A percentile compares a stretch with the other conserved stretches of the same genome.
phyloP scores from a whole-genome alignment of 2,888 invertebrate species.

The Dryococelus australis region DNA sequence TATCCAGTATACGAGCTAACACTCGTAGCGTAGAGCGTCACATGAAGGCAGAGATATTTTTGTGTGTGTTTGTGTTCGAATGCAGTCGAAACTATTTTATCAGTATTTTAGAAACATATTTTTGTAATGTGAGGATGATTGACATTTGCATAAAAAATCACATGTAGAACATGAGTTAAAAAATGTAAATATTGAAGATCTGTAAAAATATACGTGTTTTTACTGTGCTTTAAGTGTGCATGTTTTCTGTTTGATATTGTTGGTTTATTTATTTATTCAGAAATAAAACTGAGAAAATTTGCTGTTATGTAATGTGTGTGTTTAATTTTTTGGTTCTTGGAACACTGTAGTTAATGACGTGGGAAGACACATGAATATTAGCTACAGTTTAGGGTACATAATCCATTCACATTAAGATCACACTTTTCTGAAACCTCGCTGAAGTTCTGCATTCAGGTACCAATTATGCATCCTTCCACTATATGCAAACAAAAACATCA shows the following conservation, averaged over 20 bases:
- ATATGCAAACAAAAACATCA: too few relatives aligned
- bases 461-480: too few relatives aligned
- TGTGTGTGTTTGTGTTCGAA: not conserved
- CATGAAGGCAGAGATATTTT: not conserved
- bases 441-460: too few relatives aligned
- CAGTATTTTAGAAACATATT: conserved; percentile 13
- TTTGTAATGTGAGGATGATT: not conserved
- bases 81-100: not conserved
- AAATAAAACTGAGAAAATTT: not conserved
- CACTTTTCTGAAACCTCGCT: too few relatives aligned
- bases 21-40: not conserved
- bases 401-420: too few relatives aligned
- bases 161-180: not conserved
- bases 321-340: too few relatives aligned
- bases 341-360: too few relatives aligned
- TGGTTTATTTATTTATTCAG: not conserved
- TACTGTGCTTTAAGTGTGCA: not conserved
- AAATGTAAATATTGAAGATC: not conserved
- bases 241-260: not conserved
- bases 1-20: not conserved
- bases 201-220: not conserved
- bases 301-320: too few relatives aligned
- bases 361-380: too few relatives aligned
- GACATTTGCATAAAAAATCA: not conserved
- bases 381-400: too few relatives aligned